A percentile compares a stretch with the other conserved stretches of the same genome.
Conservation (phyloP, 2,888 invertebrate genomes). For the Thecocarcelia acutangulata region DNA sequence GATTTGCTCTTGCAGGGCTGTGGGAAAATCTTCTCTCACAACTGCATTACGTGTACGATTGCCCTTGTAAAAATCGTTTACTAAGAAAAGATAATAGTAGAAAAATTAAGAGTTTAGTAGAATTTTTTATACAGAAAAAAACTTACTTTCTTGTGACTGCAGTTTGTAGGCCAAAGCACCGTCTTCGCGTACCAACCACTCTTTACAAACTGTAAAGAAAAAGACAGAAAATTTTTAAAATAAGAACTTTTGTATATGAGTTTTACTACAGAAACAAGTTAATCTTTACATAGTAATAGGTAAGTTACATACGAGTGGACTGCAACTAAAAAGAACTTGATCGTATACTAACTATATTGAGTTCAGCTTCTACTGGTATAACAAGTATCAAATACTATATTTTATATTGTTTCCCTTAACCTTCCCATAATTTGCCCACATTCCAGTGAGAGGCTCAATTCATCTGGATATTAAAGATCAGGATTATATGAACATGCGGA, state of each 20-base stretch:
- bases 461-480: too few relatives aligned
- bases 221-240: conserved; percentile 2
- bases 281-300: too few relatives aligned
- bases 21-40: conserved; percentile 89
- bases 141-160: conserved; percentile 90
- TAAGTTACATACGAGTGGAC: too few relatives aligned
- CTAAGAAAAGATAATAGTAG: conserved; percentile 78
- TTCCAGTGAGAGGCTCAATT: too few relatives aligned
- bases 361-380: too few relatives aligned
- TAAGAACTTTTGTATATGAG: neutral
- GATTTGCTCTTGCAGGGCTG: conserved; percentile 88
- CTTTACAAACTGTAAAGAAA: conserved; percentile 86
- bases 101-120: neutral
- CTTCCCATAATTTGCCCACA: too few relatives aligned
- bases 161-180: conserved; percentile 90
- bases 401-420: too few relatives aligned
- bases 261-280: neutral
- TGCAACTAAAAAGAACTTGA: too few relatives aligned
- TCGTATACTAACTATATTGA: too few relatives aligned
- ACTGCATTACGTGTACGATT: conserved; percentile 89
- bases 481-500: too few relatives aligned
- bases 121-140: neutral
- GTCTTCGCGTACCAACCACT: conserved; percentile 93
- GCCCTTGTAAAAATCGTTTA: conserved; percentile 88
- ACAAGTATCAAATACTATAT: too few relatives aligned